A percentile compares a stretch with the other conserved stretches of the same genome.
Evolutionary conservation across 2,888 invertebrate genomes (phyloP).

Genomic region (Hesperia comma): DNA sequence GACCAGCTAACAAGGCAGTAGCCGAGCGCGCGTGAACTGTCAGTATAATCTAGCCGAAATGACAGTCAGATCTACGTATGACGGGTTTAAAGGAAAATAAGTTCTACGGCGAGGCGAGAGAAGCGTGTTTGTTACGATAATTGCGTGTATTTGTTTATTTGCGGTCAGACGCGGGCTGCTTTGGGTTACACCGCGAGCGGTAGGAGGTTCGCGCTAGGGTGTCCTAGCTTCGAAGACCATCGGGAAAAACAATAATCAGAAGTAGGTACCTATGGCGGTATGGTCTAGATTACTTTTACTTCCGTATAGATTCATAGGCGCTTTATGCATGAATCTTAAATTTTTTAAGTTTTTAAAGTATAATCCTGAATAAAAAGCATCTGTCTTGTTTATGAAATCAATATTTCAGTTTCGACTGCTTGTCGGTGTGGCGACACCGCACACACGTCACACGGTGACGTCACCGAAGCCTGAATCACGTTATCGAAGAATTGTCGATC

Average conservation of each 20-base stretch:
- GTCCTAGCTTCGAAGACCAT: conserved; percentile 27
- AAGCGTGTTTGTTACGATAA: conserved; percentile 44
- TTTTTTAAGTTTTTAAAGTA: no score
- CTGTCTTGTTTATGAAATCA: no score
- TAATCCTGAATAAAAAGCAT: no score
- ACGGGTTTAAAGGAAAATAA: conserved; percentile 40
- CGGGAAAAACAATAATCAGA: not conserved
- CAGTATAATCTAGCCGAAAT: conserved; percentile 56
- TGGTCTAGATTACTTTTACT: no score
- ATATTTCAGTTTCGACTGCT: no score
- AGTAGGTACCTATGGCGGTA: no score
- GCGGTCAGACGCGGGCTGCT: conserved; percentile 56
- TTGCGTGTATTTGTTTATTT: conserved; percentile 50
- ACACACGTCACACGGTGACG: no score
- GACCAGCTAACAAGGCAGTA: conserved; percentile 51
- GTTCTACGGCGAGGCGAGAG: conserved; percentile 41
- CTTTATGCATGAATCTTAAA: no score
- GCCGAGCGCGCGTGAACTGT: conserved; percentile 73
- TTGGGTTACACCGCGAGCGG: conserved; percentile 62
- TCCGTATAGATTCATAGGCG: no score
- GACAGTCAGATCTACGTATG: conserved; percentile 38
- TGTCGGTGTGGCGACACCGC: no score
- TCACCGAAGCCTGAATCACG: no score
- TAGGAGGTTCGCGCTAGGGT: conserved; percentile 59
- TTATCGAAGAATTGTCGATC: no score